A percentile compares a stretch with the other conserved stretches of the same genome.
These are phyloP conservation scores for Enteromius treurensis DNA, from an alignment of 2,797 vertebrate genomes.

Conservation along the genomic window DNA sequence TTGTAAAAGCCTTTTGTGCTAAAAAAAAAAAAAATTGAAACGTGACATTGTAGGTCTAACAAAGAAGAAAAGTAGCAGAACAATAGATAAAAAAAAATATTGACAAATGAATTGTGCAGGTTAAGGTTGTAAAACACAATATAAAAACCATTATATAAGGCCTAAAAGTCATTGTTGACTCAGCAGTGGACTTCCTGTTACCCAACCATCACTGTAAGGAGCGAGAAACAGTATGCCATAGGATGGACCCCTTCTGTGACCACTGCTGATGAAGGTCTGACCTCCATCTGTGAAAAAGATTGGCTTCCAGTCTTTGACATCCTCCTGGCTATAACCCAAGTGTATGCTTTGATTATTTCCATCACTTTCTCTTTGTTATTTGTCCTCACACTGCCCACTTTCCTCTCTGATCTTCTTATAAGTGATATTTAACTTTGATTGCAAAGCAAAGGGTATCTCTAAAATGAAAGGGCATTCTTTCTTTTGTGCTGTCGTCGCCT, in stretches of 20 bases:
- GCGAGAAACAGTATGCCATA: neutral
- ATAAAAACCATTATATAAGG: neutral
- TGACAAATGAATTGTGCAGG: too few species aligned
- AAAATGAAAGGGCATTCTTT: neutral
- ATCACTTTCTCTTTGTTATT: slow-evolving; percentile 40
- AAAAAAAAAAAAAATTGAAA: neutral
- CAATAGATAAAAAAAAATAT: too few species aligned
- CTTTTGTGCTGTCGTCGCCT: neutral
- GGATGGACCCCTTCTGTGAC: slow-evolving; percentile 5
- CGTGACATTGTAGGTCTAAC: too few species aligned
- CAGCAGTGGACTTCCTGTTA: neutral
- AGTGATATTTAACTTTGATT: slow-evolving; percentile 42
- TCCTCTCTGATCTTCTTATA: slow-evolving; percentile 1
- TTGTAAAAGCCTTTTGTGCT: too few species aligned
- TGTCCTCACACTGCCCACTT: neutral
- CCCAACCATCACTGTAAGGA: neutral
- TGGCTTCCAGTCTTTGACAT: slow-evolving; percentile 47
- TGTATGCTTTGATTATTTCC: slow-evolving; percentile 41
- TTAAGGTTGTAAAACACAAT: too few species aligned
- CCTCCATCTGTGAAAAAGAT: slow-evolving; percentile 36
- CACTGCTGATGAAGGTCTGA: slow-evolving; percentile 27
- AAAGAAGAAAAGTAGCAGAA: too few species aligned
- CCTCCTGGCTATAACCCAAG: slow-evolving; percentile 9
- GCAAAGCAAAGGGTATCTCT: slow-evolving; percentile 21
- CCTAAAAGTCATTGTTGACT: neutral